A percentile compares a stretch with the other conserved stretches of the same genome.
Evolutionary conservation across 2,888 invertebrate genomes (phyloP).

Genomic region (Agonopterix heracliana): DNA sequence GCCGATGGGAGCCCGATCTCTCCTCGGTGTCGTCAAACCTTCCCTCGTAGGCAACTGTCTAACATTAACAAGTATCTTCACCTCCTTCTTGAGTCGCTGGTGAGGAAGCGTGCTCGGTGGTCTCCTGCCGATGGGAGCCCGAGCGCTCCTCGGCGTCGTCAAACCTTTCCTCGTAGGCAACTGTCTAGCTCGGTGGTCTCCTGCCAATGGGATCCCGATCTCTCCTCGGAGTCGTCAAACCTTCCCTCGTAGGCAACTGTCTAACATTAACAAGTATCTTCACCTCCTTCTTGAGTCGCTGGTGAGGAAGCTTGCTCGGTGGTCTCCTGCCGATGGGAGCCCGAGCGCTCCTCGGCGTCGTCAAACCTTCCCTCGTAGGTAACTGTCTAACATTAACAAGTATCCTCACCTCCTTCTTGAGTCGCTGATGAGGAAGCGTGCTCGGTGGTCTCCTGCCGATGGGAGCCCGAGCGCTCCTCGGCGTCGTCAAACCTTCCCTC

Average conservation of each 20-base stretch:
- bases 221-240: slow-evolving; percentile 65
- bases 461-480: slow-evolving; percentile 68
- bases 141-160: slow-evolving; percentile 66
- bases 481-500: slow-evolving; percentile 63
- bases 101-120: slow-evolving; percentile 65
- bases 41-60: too few relatives aligned
- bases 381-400: slow-evolving; percentile 40
- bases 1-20: too few relatives aligned
- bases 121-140: slow-evolving; percentile 60
- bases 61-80: slow-evolving; percentile 12
- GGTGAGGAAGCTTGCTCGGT: slow-evolving; percentile 63
- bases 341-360: slow-evolving; percentile 67
- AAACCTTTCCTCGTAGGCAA: slow-evolving; percentile 64
- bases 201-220: slow-evolving; percentile 62
- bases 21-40: too few relatives aligned
- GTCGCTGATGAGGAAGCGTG: slow-evolving; percentile 66
- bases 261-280: slow-evolving; percentile 7
- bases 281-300: slow-evolving; percentile 66
- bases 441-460: slow-evolving; percentile 55
- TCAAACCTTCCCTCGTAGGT: slow-evolving; percentile 60
- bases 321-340: slow-evolving; percentile 59
- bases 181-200: slow-evolving; percentile 50
- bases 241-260: slow-evolving; percentile 65
- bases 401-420: slow-evolving; percentile 58
- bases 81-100: slow-evolving; percentile 66